These are phyloP conservation scores for Chrysomela aeneicollis DNA, from an alignment of 2,888 invertebrate species.

Conservation along the genomic window DNA sequence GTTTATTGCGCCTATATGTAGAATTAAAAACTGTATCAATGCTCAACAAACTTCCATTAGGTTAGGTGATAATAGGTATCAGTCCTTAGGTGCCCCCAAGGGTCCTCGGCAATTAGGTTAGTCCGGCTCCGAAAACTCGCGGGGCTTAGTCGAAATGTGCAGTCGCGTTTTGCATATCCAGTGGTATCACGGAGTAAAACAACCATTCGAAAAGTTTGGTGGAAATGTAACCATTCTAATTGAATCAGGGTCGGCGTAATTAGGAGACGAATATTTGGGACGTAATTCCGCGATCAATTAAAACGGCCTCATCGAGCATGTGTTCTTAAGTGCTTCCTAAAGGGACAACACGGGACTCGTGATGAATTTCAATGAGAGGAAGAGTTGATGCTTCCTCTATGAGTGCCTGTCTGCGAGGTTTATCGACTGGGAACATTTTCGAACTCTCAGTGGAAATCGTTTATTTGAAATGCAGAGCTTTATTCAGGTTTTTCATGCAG, in stretches of 20 bases:
- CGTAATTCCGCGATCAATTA: conserved; percentile 30
- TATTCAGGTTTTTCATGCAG: too few species aligned
- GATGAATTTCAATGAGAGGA: conserved; percentile 22
- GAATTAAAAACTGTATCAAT: too few species aligned
- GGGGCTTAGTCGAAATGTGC: neutral
- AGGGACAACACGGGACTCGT: conserved; percentile 21
- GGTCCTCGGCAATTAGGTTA: neutral
- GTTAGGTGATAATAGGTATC: too few species aligned
- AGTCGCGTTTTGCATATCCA: neutral
- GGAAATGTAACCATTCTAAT: neutral
- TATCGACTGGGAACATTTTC: neutral
- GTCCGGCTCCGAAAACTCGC: neutral
- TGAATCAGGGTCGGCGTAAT: conserved; percentile 20
- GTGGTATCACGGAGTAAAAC: conserved; percentile 3
- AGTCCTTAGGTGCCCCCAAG: neutral
- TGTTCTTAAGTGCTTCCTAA: conserved; percentile 29
- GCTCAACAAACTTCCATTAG: too few species aligned
- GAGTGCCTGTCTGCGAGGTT: neutral
- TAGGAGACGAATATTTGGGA: conserved; percentile 26
- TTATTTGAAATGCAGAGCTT: too few species aligned
- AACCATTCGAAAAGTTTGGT: neutral
- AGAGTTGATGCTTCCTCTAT: neutral
- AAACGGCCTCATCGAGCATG: conserved; percentile 30
- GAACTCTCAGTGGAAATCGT: too few species aligned
- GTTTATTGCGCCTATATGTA: too few species aligned